phyloP scores from a whole-genome alignment of 1,140 invertebrate species.

The Pomacea maculata region DNA sequence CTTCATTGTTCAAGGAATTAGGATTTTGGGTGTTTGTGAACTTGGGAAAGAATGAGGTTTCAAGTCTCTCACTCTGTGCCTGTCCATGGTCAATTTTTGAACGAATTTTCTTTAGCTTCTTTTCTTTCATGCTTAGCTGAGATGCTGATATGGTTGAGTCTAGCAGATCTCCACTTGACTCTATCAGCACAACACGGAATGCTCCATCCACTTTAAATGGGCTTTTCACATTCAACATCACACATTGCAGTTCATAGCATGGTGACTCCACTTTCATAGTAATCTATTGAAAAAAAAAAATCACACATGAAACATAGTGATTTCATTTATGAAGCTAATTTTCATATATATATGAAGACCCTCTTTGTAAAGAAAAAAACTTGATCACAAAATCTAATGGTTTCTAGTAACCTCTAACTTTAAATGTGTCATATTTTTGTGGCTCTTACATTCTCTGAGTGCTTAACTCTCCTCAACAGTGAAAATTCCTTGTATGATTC shows the following conservation, averaged over 20 bases:
- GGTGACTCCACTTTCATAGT: slow-evolving; percentile 56
- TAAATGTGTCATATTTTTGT: no score
- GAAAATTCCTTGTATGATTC: no score
- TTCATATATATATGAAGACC: no score
- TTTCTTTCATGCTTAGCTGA: slow-evolving; percentile 37
- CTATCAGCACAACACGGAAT: slow-evolving; percentile 60
- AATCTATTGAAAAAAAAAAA: slow-evolving; percentile 38
- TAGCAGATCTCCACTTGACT: slow-evolving; percentile 44
- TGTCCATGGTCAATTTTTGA: slow-evolving; percentile 53
- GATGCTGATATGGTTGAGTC: slow-evolving; percentile 35
- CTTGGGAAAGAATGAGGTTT: slow-evolving; percentile 29
- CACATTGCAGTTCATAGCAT: slow-evolving; percentile 60
- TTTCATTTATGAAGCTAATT: no score
- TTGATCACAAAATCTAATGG: no score
- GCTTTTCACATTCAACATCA: slow-evolving; percentile 59
- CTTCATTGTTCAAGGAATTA: slow-evolving; percentile 20
- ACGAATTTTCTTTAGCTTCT: slow-evolving; percentile 40
- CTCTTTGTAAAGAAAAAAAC: no score
- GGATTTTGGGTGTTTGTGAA: slow-evolving; percentile 29
- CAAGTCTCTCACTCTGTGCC: slow-evolving; percentile 44
- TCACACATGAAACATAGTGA: no score
- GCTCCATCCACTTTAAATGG: slow-evolving; percentile 57
- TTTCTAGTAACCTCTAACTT: no score
- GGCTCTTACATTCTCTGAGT: no score
- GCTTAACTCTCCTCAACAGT: no score